Conservation (phyloP, 2,797 vertebrate species). For the Oryzias dopingdopingensis region DNA sequence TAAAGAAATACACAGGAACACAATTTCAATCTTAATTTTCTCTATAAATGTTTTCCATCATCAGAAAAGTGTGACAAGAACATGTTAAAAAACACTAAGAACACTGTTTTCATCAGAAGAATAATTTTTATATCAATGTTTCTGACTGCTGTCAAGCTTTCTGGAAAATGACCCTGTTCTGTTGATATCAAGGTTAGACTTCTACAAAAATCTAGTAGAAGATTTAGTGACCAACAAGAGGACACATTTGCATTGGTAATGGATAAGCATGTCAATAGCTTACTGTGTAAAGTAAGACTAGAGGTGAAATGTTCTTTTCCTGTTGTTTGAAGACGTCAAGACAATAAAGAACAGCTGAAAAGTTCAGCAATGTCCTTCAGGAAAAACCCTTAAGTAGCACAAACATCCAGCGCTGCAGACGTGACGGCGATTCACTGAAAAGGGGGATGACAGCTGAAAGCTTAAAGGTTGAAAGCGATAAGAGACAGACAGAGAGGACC, state of each 20-base stretch:
- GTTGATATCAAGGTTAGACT: background rate
- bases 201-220: background rate
- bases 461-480: constrained; percentile 53
- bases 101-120: too few relatives aligned
- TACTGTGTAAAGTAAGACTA: background rate
- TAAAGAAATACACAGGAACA: too few relatives aligned
- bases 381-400: background rate
- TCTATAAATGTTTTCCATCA: too few relatives aligned
- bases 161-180: background rate
- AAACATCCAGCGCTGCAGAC: constrained; percentile 10
- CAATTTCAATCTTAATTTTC: too few relatives aligned
- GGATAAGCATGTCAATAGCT: too few relatives aligned
- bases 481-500: constrained; percentile 18
- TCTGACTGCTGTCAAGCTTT: background rate
- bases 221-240: background rate
- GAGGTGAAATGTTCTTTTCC: constrained; percentile 5
- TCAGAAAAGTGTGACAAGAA: too few relatives aligned
- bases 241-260: background rate
- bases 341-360: background rate
- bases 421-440: constrained; percentile 26
- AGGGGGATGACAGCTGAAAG: constrained; percentile 32
- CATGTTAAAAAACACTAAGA: too few relatives aligned
- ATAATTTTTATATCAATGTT: background rate
- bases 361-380: background rate
- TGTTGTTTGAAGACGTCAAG: constrained; percentile 2